phyloP scores from a whole-genome alignment of 1,140 invertebrate species.

The Lucilia cuprina region DNA sequence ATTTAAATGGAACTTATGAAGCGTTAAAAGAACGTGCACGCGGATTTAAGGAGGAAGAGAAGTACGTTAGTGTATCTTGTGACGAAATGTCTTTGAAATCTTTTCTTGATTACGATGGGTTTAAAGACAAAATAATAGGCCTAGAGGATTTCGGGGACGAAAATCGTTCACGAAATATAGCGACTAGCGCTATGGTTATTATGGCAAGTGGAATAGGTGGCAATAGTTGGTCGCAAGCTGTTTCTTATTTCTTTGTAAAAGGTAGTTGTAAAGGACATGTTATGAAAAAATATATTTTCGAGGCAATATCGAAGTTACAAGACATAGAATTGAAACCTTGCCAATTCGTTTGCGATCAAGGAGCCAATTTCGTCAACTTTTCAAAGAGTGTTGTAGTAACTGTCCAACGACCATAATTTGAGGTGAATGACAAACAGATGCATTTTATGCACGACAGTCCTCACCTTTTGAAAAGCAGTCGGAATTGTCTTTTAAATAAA shows the following conservation, averaged over 20 bases:
- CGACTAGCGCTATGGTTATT: not conserved
- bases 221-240: not conserved
- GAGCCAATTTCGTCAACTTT: not conserved
- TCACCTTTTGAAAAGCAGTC: not conserved
- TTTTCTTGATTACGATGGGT: not conserved
- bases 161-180: slow-evolving; percentile 4
- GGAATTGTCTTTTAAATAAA: not conserved
- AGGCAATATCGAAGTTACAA: not conserved
- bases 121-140: not conserved
- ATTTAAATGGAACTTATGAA: not conserved
- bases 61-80: not conserved
- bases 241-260: not conserved
- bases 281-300: slow-evolving; percentile 15
- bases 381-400: not conserved
- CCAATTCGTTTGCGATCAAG: slow-evolving; percentile 17
- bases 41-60: not conserved
- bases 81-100: not conserved
- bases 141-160: not conserved
- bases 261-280: not conserved
- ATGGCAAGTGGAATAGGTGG: slow-evolving; percentile 18
- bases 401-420: not conserved
- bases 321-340: not conserved
- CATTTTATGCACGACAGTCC: not conserved
- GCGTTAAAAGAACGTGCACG: not conserved
- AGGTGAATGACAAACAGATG: not conserved